These are phyloP conservation scores for Lagria hirta DNA, from an alignment of 2,888 invertebrate genomes.

Conservation along the genomic window DNA sequence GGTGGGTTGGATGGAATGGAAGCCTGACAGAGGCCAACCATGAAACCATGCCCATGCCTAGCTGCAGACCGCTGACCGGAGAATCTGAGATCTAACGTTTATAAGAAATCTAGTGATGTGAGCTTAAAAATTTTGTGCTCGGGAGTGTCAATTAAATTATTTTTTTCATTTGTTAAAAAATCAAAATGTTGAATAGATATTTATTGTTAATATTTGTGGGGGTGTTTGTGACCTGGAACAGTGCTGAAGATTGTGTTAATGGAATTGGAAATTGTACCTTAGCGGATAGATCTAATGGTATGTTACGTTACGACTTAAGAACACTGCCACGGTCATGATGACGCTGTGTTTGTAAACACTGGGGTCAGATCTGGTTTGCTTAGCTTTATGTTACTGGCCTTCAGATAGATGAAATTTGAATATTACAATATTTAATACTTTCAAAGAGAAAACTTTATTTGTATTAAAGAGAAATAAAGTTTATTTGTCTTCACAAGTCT, in stretches of 20 bases:
- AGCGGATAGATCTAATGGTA: constrained; percentile 11
- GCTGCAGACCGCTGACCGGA: constrained; percentile 39
- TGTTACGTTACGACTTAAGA: too few relatives aligned
- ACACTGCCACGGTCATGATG: too few relatives aligned
- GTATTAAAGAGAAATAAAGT: too few relatives aligned
- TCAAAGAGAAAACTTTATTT: background rate
- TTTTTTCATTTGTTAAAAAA: too few relatives aligned
- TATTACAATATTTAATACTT: too few relatives aligned
- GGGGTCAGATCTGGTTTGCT: background rate
- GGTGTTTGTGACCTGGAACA: constrained; percentile 17
- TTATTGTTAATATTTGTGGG: too few relatives aligned
- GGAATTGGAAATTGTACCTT: constrained; percentile 11
- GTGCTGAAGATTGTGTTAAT: constrained; percentile 13
- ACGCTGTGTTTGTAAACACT: constrained; percentile 3
- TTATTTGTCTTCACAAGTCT: too few relatives aligned
- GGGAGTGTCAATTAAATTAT: too few relatives aligned
- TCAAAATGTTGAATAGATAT: too few relatives aligned
- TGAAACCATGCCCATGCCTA: constrained; percentile 27
- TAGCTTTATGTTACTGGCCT: too few relatives aligned
- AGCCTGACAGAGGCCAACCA: constrained; percentile 26
- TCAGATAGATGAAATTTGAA: too few relatives aligned
- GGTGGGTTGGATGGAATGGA: constrained; percentile 25
- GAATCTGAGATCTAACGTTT: constrained; percentile 29
- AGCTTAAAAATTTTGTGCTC: constrained; percentile 22
- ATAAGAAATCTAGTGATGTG: constrained; percentile 28